These are phyloP conservation scores for Tachypleus tridentatus DNA, from an alignment of 1,140 invertebrate species.

Conservation along the genomic window DNA sequence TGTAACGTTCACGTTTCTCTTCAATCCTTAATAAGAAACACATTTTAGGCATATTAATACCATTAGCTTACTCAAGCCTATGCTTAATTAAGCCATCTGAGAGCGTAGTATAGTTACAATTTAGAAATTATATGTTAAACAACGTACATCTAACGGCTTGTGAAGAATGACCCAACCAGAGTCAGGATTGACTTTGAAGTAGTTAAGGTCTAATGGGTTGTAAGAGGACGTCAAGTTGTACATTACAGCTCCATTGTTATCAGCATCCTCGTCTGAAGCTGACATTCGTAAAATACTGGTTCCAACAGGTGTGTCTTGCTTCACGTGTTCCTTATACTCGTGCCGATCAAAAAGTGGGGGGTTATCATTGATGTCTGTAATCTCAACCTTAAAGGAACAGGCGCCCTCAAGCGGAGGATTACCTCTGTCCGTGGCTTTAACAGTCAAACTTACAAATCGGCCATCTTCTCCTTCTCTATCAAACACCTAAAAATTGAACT, in stretches of 20 bases:
- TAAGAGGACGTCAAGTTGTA: conserved; percentile 67
- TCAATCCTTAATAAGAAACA: neutral
- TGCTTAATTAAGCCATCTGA: too few relatives aligned
- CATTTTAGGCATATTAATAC: too few relatives aligned
- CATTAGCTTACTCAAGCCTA: neutral
- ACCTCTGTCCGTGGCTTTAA: conserved; percentile 93
- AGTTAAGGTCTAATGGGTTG: conserved; percentile 73
- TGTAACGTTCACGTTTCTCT: neutral
- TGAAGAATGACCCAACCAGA: conserved; percentile 91
- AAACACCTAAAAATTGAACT: conserved; percentile 50
- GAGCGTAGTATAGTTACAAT: too few relatives aligned
- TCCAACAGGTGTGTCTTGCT: conserved; percentile 89
- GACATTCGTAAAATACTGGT: conserved; percentile 83
- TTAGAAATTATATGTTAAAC: neutral
- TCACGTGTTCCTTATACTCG: conserved; percentile 93
- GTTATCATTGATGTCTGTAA: conserved; percentile 86
- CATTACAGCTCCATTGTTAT: conserved; percentile 66
- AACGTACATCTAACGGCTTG: conserved; percentile 87
- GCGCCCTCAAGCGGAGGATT: conserved; percentile 87
- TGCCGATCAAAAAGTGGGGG: conserved; percentile 87
- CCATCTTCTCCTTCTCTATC: conserved; percentile 90
- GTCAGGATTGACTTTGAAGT: conserved; percentile 90
- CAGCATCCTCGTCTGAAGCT: conserved; percentile 88
- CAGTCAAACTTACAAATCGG: conserved; percentile 88
- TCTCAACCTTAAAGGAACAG: conserved; percentile 91